Evolutionary conservation across 2,113 vertebrate genomes (phyloP).

Genomic region (Carassius carassius): DNA sequence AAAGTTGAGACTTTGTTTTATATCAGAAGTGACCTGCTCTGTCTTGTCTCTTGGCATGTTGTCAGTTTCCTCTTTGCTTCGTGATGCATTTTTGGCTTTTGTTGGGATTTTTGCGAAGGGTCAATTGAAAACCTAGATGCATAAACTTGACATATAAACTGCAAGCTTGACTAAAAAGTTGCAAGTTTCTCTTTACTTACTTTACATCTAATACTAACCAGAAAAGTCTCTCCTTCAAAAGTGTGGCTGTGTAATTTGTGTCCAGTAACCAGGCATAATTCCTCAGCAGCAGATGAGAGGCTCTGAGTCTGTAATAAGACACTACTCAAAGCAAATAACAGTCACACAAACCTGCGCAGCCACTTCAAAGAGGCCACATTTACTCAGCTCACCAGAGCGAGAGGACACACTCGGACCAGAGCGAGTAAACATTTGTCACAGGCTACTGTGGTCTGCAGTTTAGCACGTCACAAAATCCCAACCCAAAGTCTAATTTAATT

Average conservation of each 20-base stretch:
- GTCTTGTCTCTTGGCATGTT: no score
- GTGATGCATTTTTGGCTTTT: no score
- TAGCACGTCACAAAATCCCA: slow-evolving; percentile 9
- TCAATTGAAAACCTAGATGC: neutral
- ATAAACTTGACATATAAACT: neutral
- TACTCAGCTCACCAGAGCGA: neutral
- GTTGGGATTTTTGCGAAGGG: neutral
- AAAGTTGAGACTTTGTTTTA: no score
- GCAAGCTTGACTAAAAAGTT: neutral
- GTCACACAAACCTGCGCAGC: slow-evolving; percentile 21
- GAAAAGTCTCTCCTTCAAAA: slow-evolving; percentile 28
- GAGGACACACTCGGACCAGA: slow-evolving; percentile 8
- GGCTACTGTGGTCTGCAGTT: slow-evolving; percentile 28
- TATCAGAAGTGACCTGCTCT: no score
- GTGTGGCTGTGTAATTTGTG: slow-evolving; percentile 38
- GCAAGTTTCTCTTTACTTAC: neutral
- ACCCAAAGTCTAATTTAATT: slow-evolving; percentile 31
- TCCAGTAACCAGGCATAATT: slow-evolving; percentile 19
- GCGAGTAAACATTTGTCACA: slow-evolving; percentile 38
- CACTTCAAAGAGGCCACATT: slow-evolving; percentile 44
- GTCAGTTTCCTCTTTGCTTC: no score
- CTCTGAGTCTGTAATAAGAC: slow-evolving; percentile 39
- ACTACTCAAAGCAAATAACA: slow-evolving; percentile 41
- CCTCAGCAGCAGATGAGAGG: slow-evolving; percentile 33
- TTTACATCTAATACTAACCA: neutral